Evolutionary conservation across 2,113 vertebrate species (phyloP).

Genomic region (Syrrhaptes paradoxus): DNA sequence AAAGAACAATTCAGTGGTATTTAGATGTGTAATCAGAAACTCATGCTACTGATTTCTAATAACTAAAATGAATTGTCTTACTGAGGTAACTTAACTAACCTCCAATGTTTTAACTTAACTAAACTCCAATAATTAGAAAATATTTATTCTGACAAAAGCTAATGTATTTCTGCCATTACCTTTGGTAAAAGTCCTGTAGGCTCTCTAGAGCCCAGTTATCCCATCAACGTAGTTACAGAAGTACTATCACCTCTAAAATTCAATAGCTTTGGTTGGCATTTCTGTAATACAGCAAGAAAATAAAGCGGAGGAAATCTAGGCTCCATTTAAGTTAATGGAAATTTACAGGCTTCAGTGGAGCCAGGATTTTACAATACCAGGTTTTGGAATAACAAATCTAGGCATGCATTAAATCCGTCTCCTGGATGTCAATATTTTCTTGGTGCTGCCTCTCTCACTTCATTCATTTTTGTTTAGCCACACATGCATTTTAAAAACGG

Average conservation of each 20-base stretch:
- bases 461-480: background rate
- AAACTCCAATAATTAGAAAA: background rate
- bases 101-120: background rate
- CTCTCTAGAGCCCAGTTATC: background rate
- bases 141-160: background rate
- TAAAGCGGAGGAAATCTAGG: background rate
- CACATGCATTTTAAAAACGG: background rate
- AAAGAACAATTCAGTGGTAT: background rate
- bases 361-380: background rate
- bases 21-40: background rate
- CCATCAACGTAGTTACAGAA: background rate
- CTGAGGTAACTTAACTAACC: background rate
- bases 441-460: background rate
- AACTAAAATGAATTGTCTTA: background rate
- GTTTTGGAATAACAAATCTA: background rate
- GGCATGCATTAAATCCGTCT: constrained; percentile 18
- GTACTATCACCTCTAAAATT: background rate
- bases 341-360: background rate
- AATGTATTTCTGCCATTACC: background rate
- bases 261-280: background rate
- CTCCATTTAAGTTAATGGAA: background rate
- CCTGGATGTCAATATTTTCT: background rate
- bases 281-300: background rate
- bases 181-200: background rate
- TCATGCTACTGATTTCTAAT: background rate